Conservation (phyloP, 2,113 vertebrate genomes). For the Tamias sibiricus region DNA sequence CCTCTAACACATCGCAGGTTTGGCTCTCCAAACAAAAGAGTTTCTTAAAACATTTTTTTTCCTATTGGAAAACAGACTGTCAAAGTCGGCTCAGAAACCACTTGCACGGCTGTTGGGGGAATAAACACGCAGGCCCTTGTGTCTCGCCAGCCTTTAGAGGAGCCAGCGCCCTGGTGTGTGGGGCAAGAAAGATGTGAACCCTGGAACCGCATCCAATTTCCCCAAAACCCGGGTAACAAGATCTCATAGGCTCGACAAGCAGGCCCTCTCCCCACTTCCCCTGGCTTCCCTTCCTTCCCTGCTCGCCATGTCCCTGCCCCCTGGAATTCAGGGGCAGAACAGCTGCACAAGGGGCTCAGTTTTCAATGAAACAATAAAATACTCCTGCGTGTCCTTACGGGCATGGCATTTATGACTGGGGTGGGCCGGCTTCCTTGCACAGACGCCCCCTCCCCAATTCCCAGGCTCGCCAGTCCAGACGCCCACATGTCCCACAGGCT, state of each 20-base stretch:
- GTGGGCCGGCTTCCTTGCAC: conserved; percentile 53
- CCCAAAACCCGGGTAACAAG: conserved; percentile 72
- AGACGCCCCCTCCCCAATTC: conserved; percentile 74
- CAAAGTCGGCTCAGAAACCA: conserved; percentile 23
- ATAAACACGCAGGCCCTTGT: neutral
- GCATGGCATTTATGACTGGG: conserved; percentile 78
- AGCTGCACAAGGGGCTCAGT: conserved; percentile 72
- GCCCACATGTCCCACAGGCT: conserved; percentile 60
- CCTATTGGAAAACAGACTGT: neutral
- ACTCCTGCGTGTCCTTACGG: conserved; percentile 60
- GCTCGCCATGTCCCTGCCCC: conserved; percentile 41
- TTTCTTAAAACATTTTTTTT: neutral
- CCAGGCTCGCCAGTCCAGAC: conserved; percentile 73
- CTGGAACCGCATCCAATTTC: conserved; percentile 70
- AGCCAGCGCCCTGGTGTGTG: conserved; percentile 67
- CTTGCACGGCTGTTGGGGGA: neutral
- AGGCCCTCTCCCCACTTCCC: conserved; percentile 55
- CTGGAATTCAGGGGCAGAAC: conserved; percentile 73
- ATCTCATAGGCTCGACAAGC: conserved; percentile 55
- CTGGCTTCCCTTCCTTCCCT: neutral
- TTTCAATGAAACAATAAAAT: conserved; percentile 84
- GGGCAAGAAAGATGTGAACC: conserved; percentile 66
- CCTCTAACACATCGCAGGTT: neutral
- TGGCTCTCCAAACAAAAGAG: conserved; percentile 14
- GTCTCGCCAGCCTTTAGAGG: neutral